A percentile compares a stretch with the other conserved stretches of the same genome.
phyloP scores from a whole-genome alignment of 2,888 invertebrate genomes.

The Hirtodrosophila alboralis region DNA sequence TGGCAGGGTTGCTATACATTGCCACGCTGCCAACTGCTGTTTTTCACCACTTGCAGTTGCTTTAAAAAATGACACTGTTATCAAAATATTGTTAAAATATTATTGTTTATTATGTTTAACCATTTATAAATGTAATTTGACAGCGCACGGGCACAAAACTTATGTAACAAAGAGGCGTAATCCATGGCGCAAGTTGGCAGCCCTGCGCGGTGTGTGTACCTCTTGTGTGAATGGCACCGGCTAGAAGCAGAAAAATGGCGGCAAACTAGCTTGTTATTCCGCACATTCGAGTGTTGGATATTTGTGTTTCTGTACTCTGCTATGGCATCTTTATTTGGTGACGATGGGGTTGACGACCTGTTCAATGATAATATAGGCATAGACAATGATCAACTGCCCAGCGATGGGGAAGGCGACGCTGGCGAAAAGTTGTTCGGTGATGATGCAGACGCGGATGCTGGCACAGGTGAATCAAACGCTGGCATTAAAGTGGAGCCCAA shows the following conservation, averaged over 20 bases:
- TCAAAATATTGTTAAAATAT: background rate
- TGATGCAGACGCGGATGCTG: constrained; percentile 81
- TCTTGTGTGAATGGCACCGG: constrained; percentile 19
- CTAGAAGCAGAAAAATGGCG: constrained; percentile 67
- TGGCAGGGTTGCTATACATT: constrained; percentile 56
- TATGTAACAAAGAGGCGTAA: constrained; percentile 42
- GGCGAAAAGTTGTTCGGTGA: constrained; percentile 82
- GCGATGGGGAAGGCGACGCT: constrained; percentile 82
- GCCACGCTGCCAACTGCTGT: constrained; percentile 56
- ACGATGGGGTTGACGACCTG: constrained; percentile 77
- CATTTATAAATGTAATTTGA: background rate
- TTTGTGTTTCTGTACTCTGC: constrained; percentile 5
- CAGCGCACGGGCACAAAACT: constrained; percentile 15
- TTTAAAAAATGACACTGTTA: background rate
- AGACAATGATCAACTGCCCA: constrained; percentile 82
- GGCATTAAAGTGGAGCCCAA: constrained; percentile 84
- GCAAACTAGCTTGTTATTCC: constrained; percentile 48
- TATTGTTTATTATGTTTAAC: background rate
- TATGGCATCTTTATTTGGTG: constrained; percentile 79
- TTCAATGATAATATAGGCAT: constrained; percentile 76
- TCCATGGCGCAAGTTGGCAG: constrained; percentile 42
- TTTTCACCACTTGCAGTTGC: constrained; percentile 9
- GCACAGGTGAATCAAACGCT: constrained; percentile 85
- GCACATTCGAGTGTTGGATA: constrained; percentile 27
- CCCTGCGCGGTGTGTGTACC: constrained; percentile 1